phyloP scores from a whole-genome alignment of 2,888 invertebrate species.

The Cosmorhoe ocellata region DNA sequence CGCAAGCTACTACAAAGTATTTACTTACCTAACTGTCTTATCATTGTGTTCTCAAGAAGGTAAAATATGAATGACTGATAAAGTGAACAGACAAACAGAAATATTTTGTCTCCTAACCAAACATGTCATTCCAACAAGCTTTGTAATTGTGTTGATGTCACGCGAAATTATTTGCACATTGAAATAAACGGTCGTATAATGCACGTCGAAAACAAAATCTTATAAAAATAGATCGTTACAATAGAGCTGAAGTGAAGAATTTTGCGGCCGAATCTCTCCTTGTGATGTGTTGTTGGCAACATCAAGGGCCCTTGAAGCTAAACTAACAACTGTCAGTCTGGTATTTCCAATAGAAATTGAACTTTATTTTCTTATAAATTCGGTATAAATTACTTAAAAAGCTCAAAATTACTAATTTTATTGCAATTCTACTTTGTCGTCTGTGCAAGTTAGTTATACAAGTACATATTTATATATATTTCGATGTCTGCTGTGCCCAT shows the following conservation, averaged over 20 bases:
- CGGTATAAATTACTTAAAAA: not conserved
- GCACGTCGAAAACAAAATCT: constrained; percentile 46
- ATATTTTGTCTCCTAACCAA: constrained; percentile 25
- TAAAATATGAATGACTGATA: constrained; percentile 28
- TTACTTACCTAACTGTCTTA: too few relatives aligned
- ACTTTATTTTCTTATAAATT: not conserved
- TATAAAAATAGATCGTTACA: constrained; percentile 50
- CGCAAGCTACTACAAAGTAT: too few relatives aligned
- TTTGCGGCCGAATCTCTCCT: constrained; percentile 57
- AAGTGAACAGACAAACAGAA: constrained; percentile 14
- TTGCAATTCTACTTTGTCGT: too few relatives aligned
- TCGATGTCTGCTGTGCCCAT: too few relatives aligned
- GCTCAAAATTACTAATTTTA: too few relatives aligned
- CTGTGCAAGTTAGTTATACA: too few relatives aligned
- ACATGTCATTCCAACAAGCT: constrained; percentile 20
- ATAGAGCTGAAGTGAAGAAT: constrained; percentile 44
- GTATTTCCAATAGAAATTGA: constrained; percentile 31
- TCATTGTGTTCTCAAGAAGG: constrained; percentile 26
- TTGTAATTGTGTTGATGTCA: constrained; percentile 20
- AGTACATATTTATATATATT: too few relatives aligned
- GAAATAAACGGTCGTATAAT: constrained; percentile 16
- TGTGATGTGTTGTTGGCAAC: constrained; percentile 68
- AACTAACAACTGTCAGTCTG: constrained; percentile 60
- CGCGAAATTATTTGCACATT: constrained; percentile 29
- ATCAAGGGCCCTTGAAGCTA: constrained; percentile 66